Conservation (phyloP, 1,140 invertebrate genomes). For the Drosophila seguyi region DNA sequence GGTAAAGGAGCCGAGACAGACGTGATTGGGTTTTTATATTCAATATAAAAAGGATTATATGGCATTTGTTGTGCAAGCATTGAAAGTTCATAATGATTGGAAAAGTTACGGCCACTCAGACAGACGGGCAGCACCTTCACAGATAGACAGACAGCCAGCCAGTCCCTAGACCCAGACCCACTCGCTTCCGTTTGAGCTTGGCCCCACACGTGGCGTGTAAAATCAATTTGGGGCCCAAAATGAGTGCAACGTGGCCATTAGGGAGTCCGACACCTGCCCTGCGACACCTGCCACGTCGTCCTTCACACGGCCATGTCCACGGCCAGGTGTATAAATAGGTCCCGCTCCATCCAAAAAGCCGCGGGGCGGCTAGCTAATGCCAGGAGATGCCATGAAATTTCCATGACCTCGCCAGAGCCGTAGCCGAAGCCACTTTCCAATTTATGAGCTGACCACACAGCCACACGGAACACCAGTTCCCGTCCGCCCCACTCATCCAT, state of each 20-base stretch:
- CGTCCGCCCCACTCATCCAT: conserved; percentile 1
- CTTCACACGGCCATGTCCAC: conserved; percentile 18
- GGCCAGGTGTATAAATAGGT: conserved; percentile 43
- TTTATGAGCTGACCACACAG: conserved; percentile 25
- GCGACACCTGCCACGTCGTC: conserved; percentile 28
- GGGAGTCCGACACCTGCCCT: conserved; percentile 11
- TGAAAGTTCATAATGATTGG: conserved; percentile 80
- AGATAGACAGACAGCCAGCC: not conserved
- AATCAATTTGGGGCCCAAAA: conserved; percentile 68
- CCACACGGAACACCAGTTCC: not conserved
- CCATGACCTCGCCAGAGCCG: conserved; percentile 1
- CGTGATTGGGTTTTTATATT: conserved; percentile 83
- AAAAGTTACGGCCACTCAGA: conserved; percentile 70
- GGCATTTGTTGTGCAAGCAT: conserved; percentile 57
- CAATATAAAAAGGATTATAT: conserved; percentile 84
- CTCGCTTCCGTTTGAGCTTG: not conserved
- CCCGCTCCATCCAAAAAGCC: not conserved
- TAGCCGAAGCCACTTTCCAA: conserved; percentile 24
- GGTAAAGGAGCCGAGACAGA: conserved; percentile 22
- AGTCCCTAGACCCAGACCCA: not conserved
- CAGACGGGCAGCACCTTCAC: conserved; percentile 24
- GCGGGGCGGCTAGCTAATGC: conserved; percentile 20
- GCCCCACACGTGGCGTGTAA: conserved; percentile 39
- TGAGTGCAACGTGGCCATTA: conserved; percentile 52
- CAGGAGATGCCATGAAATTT: conserved; percentile 11